Conservation (phyloP, 2,797 vertebrate species). For the Bradypodion pumilum region DNA sequence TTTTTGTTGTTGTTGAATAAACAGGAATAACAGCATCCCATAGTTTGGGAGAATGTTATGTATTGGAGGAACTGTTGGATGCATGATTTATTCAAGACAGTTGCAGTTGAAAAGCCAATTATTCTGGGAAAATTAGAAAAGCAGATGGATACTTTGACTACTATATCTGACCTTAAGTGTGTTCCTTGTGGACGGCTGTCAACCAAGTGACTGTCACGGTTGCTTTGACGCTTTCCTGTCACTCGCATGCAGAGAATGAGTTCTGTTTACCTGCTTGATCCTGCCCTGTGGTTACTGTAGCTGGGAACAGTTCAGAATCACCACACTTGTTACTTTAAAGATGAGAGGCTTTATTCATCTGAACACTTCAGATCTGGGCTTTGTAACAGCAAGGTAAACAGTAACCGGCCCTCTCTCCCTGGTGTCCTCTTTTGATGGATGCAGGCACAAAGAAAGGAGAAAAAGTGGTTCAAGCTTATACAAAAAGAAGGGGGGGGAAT, state of each 20-base stretch:
- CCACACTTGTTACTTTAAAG: conserved; percentile 62
- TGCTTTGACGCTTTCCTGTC: neutral
- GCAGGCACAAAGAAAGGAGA: conserved; percentile 11
- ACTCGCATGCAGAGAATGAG: conserved; percentile 46
- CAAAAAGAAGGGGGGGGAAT: conserved; percentile 3
- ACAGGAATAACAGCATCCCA: neutral
- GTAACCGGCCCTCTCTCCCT: neutral
- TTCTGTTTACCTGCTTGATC: conserved; percentile 48
- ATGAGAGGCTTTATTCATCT: conserved; percentile 57
- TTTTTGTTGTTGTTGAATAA: neutral
- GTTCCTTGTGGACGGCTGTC: conserved; percentile 37
- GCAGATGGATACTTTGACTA: conserved; percentile 45
- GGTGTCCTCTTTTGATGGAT: conserved; percentile 12
- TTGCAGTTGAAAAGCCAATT: conserved; percentile 39
- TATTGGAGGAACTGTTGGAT: neutral
- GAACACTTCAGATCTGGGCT: conserved; percentile 22
- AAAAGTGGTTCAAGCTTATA: conserved; percentile 22
- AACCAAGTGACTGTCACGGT: conserved; percentile 37
- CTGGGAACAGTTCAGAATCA: conserved; percentile 55
- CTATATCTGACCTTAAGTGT: conserved; percentile 46
- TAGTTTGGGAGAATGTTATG: neutral
- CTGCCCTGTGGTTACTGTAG: conserved; percentile 28
- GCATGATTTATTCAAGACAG: conserved; percentile 36
- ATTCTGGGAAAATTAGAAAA: neutral
- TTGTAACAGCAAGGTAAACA: conserved; percentile 19